Evolutionary conservation across 2,113 vertebrate species (phyloP), one percentile per base, ranked within the genome.

Genomic region (Dromaius novaehollandiae): DNA sequence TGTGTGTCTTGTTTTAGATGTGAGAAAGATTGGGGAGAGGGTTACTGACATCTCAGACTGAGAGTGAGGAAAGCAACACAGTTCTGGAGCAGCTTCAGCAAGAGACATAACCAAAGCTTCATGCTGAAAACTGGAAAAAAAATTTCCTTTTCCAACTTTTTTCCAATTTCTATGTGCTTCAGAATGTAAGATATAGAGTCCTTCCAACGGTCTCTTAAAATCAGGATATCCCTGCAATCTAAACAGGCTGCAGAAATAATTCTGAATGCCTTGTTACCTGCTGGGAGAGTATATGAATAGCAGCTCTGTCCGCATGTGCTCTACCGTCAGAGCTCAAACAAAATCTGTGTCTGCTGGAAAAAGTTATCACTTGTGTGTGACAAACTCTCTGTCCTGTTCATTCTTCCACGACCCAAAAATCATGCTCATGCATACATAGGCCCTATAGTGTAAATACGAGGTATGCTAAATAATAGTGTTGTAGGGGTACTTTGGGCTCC

Each of bases 21-120:
- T 36, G 66, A 46, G 11, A 56, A 90, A 86, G 40, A 42, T 65
- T 85, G 7, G 38, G 40, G 25, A 13, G 6, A 22, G 2, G 0
- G 1, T 61, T 88, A 46, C 46, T 19, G 46, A 42, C 26, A 60
- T 79, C 90, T 83, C 77, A 84, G 40, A 60, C 42, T 48, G 11
- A 2, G 14, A 44, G 5, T 36, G 32, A 63, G 17, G 17, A 84
- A 81, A 56, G 34, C 5, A 50, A 3, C 7, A 53, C 1, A 8
- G 20, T 11, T 66, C 40, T 55, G 46, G 13, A 13, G 6, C 11
- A 69, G 15, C 38, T 89, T 91, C n/a, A 60, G 5, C 36, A 36
- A 81, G 16, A 66, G 8, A 68, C 6, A 2, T 50, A 88, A 66
- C 0, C 1, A 74, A 44, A 81, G 13, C 13, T 77, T 2, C 15